Base-by-base conservation (phyloP, 2,113 vertebrate species). In the Sander vitreus region DNA sequence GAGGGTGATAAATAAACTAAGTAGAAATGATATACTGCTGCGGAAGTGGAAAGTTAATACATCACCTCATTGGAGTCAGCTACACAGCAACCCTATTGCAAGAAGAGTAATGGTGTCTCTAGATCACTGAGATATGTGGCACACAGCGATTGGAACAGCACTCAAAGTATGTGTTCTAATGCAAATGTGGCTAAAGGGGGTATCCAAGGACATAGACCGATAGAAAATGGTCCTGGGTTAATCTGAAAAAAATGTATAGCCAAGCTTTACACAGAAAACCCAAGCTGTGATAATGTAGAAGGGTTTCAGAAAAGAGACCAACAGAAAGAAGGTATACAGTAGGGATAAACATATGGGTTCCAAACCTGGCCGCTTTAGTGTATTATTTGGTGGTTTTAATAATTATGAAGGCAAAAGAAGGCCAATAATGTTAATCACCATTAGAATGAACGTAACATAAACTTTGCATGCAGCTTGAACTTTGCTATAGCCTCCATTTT, bases 121-220 rank as follows among this genome's bases (percentile, higher is more conserved):
- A 81, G 57, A 76, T 80, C 23, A 36, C 2, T 58, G 58, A 81
- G 51, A 71, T 84, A 81, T 85, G 78, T 30, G 23, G 62, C 14
- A 21, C 72, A 72, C 36, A 54, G 59, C 30, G 47, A 76, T 27
- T 73, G 72, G 72, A 76, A 73, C 45, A 57, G 66, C 75, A 62
- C 23, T 23, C 30, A 25, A 76, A 82, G 39, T 48, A 53, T 73
- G 48, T 53, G 67, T 47, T 53, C 57, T 45, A 30, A 43, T 84
- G 80, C 74, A 76, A 86, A 76, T 43, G n/a, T 62, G 25, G 66
- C 59, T 74, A 68, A 76, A 64, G 48, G 43, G 16, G 51, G 45
- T 80, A 74, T 69, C 62, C 30, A 73, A 59, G 62, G 62, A 87
- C 74, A 73, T 6, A 47, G 25, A 57, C 15, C 33, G 53, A 77